These are phyloP conservation scores for Esox niger DNA, from an alignment of 2,113 vertebrate species.

Conservation along the genomic window DNA sequence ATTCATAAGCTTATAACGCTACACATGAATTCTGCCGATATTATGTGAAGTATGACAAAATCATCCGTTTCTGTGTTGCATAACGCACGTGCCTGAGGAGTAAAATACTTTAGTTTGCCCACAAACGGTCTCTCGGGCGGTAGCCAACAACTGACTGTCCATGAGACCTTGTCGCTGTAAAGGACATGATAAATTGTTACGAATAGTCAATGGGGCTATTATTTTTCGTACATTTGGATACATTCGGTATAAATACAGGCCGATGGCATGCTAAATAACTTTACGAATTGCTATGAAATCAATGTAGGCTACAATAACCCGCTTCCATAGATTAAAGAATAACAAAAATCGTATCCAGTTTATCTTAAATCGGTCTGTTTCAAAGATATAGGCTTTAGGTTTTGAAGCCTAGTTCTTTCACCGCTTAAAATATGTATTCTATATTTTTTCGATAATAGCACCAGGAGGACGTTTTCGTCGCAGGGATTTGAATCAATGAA, in stretches of 20 bases:
- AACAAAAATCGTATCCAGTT: not conserved
- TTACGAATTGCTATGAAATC: not conserved
- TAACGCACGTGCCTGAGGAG: not conserved
- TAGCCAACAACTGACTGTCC: not conserved
- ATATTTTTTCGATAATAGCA: not conserved
- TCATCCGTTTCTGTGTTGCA: not conserved
- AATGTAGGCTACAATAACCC: too few relatives aligned
- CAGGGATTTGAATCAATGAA: not conserved
- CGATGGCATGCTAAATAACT: not conserved
- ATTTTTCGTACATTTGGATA: not conserved
- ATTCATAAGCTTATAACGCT: constrained; percentile 10
- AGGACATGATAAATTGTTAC: not conserved
- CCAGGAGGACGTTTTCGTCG: too few relatives aligned
- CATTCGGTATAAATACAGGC: not conserved
- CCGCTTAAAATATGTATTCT: not conserved
- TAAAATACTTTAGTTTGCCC: too few relatives aligned
- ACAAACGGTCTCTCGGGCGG: too few relatives aligned
- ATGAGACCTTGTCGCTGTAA: not conserved
- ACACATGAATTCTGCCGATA: not conserved
- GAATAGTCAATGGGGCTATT: not conserved
- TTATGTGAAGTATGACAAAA: not conserved
- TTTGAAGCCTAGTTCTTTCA: not conserved
- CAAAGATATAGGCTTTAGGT: not conserved
- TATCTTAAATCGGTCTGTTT: not conserved
- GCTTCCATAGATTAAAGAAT: not conserved